A percentile compares a stretch with the other conserved stretches of the same genome.
Evolutionary conservation across 2,888 invertebrate species (phyloP).

Genomic region (Escarpia spicata): DNA sequence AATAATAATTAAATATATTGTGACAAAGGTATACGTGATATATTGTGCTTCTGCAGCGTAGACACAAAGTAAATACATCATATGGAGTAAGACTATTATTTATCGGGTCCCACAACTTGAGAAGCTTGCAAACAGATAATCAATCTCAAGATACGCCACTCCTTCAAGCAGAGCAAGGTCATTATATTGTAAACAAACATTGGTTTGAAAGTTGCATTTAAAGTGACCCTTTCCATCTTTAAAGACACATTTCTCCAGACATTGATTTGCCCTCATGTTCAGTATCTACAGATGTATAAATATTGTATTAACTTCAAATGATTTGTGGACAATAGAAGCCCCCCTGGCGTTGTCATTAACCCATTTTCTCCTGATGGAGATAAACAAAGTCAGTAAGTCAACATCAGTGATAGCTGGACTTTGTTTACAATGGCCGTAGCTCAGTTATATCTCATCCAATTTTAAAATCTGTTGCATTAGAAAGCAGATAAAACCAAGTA

Average conservation of each 20-base stretch:
- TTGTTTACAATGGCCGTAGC: not conserved
- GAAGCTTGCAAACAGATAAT: not conserved
- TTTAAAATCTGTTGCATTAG: not conserved
- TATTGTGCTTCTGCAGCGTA: not conserved
- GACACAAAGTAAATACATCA: not conserved
- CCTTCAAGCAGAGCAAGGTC: not conserved
- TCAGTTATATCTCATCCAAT: not conserved
- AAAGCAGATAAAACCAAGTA: not conserved
- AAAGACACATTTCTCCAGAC: not conserved
- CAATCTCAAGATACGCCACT: not conserved
- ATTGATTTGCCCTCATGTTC: not conserved
- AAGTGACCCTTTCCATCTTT: not conserved
- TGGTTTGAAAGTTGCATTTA: not conserved
- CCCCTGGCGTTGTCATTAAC: not conserved
- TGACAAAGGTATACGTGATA: not conserved
- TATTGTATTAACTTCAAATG: not conserved
- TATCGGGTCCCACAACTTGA: not conserved
- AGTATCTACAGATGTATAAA: not conserved
- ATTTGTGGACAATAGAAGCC: not conserved
- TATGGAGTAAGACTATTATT: not conserved
- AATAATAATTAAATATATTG: no score
- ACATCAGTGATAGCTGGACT: not conserved
- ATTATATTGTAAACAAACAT: not conserved
- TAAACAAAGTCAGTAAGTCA: not conserved
- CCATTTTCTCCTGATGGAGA: not conserved